Conservation (phyloP, 2,888 invertebrate genomes). For the Crocallis elinguaria region DNA sequence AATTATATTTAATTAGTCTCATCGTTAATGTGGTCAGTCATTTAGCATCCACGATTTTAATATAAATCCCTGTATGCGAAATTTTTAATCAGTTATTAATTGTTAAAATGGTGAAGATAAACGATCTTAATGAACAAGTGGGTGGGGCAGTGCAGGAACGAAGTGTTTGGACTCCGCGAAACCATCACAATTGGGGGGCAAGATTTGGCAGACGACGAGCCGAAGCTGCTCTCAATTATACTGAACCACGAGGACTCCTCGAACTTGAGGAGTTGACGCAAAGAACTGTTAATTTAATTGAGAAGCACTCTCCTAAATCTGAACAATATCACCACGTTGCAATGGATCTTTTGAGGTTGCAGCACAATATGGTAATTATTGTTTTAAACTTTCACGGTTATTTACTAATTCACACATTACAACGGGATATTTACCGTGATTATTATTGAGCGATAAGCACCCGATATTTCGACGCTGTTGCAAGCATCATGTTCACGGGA, state of each 20-base stretch:
- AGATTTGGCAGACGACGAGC: slow-evolving; percentile 42
- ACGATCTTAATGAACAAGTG: slow-evolving; percentile 37
- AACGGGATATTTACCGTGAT: too few species aligned
- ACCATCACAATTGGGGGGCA: slow-evolving; percentile 50
- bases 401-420: too few species aligned
- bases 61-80: not conserved
- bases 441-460: too few species aligned
- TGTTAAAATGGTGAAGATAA: slow-evolving; percentile 55
- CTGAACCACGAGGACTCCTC: slow-evolving; percentile 49
- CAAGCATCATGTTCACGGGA: too few species aligned
- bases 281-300: slow-evolving; percentile 52
- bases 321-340: slow-evolving; percentile 44
- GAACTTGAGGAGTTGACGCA: slow-evolving; percentile 50
- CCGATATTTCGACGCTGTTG: too few species aligned
- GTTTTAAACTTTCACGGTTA: not conserved
- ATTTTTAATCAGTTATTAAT: not conserved
- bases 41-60: not conserved
- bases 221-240: slow-evolving; percentile 15
- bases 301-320: slow-evolving; percentile 46
- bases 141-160: slow-evolving; percentile 32
- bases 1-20: not conserved
- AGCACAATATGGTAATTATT: slow-evolving; percentile 60
- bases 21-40: slow-evolving; percentile 4
- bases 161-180: slow-evolving; percentile 33
- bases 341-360: slow-evolving; percentile 58